These are phyloP conservation scores for Sinocyclocheilus rhinocerous DNA, from an alignment of 2,113 vertebrate genomes.

Conservation along the genomic window DNA sequence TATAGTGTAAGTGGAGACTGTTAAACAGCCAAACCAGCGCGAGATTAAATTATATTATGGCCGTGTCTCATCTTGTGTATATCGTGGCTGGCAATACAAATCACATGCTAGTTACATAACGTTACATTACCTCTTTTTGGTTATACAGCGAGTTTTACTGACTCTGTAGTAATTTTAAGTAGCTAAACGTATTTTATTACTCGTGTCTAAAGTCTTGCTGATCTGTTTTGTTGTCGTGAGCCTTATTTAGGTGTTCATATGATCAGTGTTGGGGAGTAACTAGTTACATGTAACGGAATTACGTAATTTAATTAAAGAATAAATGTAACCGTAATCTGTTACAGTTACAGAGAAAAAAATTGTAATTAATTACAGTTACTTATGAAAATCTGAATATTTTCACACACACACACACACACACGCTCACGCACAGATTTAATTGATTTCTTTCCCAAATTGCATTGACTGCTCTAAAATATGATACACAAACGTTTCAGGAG, in stretches of 20 bases:
- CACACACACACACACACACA: no score
- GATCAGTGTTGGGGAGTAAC: neutral
- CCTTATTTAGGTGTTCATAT: neutral
- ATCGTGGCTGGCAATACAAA: neutral
- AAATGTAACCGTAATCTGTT: no score
- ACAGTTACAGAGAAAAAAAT: no score
- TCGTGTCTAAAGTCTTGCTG: neutral
- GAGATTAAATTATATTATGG: neutral
- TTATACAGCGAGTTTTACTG: neutral
- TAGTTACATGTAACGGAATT: no score
- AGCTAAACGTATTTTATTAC: neutral
- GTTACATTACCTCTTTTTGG: neutral
- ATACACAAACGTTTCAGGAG: no score
- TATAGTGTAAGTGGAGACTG: no score
- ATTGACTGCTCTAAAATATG: no score
- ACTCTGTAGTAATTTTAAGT: neutral
- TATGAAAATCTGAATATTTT: no score
- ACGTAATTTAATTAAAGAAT: no score
- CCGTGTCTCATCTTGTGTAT: neutral
- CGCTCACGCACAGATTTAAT: no score
- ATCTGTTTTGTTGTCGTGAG: neutral
- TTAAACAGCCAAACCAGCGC: neutral
- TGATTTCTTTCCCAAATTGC: no score
- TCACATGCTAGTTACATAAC: neutral
- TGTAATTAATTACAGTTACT: no score